phyloP scores from a whole-genome alignment of 2,888 invertebrate genomes.

The Lydus trimaculatus region DNA sequence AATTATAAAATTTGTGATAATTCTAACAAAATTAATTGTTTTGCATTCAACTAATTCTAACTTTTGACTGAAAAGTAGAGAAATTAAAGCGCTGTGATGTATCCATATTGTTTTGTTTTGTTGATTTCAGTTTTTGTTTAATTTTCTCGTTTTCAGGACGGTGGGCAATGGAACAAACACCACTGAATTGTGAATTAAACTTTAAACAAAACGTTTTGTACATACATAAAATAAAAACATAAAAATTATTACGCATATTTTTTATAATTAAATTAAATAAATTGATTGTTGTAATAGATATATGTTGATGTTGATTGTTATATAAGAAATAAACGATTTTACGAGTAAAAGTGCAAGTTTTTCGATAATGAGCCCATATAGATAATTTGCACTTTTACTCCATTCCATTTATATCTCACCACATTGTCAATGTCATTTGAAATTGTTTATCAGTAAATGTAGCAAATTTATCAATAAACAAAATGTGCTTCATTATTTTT shows the following conservation, averaged over 20 bases:
- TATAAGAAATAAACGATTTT: background rate
- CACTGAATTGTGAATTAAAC: constrained; percentile 33
- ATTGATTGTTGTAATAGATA: background rate
- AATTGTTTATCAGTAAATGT: background rate
- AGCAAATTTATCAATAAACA: background rate
- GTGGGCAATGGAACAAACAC: constrained; percentile 33
- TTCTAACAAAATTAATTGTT: background rate
- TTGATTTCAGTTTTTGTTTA: constrained; percentile 11
- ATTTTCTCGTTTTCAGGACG: constrained; percentile 35
- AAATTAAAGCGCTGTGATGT: background rate
- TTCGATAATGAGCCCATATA: background rate
- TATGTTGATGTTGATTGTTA: background rate
- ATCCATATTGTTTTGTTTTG: background rate
- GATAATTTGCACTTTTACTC: background rate
- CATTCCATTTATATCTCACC: background rate
- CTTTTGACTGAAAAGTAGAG: background rate
- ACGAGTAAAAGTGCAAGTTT: background rate
- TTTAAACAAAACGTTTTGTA: too few relatives aligned
- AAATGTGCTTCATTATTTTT: background rate
- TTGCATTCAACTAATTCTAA: background rate
- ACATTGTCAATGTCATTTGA: background rate
- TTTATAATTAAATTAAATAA: too few relatives aligned
- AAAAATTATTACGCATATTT: too few relatives aligned
- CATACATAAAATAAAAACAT: too few relatives aligned
- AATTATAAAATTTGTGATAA: background rate